Conservation (phyloP, 2,797 vertebrate genomes). For the Rhinophrynus dorsalis region DNA sequence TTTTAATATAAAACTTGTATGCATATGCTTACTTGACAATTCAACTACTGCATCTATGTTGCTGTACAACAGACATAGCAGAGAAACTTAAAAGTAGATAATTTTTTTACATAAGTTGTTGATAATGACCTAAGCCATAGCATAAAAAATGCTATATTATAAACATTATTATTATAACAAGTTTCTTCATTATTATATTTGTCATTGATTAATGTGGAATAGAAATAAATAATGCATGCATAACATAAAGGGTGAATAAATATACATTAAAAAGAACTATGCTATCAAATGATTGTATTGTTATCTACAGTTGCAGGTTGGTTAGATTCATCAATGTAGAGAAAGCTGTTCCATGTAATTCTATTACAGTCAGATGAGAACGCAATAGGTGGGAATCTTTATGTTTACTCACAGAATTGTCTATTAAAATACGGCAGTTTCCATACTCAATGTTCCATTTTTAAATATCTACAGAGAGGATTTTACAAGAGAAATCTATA, state of each 20-base stretch:
- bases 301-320: slow-evolving; percentile 97
- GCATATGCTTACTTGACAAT: neutral
- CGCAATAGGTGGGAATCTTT: slow-evolving; percentile 62
- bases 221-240: slow-evolving; percentile 79
- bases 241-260: slow-evolving; percentile 79
- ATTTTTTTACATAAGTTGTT: neutral
- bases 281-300: slow-evolving; percentile 73
- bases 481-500: slow-evolving; percentile 73
- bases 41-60: neutral
- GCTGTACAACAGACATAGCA: neutral
- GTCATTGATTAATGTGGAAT: slow-evolving; percentile 86
- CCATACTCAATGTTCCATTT: slow-evolving; percentile 61
- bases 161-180: slow-evolving; percentile 57
- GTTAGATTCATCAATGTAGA: slow-evolving; percentile 89
- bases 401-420: slow-evolving; percentile 67
- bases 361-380: slow-evolving; percentile 68
- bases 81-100: neutral
- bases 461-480: slow-evolving; percentile 73
- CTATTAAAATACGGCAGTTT: slow-evolving; percentile 64
- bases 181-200: slow-evolving; percentile 73
- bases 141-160: neutral
- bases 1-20: too few species aligned
- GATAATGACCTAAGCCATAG: too few species aligned
- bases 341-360: slow-evolving; percentile 72
- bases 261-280: slow-evolving; percentile 78